A percentile compares a stretch with the other conserved stretches of the same genome.
Evolutionary conservation across 2,113 vertebrate species (phyloP).

Genomic region (Trematomus loennbergii): DNA sequence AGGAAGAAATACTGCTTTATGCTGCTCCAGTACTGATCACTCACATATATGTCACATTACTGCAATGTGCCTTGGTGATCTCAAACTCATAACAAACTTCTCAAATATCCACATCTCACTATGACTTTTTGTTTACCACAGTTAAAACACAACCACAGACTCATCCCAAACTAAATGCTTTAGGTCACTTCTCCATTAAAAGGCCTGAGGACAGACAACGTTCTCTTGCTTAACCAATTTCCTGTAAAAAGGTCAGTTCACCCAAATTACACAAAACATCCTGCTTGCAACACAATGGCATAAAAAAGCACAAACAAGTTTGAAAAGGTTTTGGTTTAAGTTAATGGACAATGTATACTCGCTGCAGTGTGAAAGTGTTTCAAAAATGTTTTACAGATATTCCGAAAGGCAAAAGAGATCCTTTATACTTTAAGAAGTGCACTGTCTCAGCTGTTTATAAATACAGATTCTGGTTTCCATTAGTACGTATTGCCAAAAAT

Average conservation of each 20-base stretch:
- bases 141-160: neutral
- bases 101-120: neutral
- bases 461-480: neutral
- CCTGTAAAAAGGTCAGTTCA: conserved; percentile 17
- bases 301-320: neutral
- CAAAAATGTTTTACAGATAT: neutral
- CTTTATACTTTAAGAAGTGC: neutral
- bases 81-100: neutral
- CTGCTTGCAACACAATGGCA: neutral
- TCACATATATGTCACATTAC: neutral
- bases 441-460: neutral
- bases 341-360: too few species aligned
- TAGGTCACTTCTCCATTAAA: conserved; percentile 24
- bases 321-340: too few species aligned
- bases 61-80: neutral
- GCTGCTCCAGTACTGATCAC: neutral
- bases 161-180: neutral
- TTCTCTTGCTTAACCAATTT: conserved; percentile 47
- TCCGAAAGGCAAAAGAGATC: neutral
- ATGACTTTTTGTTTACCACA: neutral
- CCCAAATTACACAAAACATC: neutral
- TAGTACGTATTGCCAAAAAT: neutral
- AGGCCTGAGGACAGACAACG: neutral
- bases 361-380: neutral
- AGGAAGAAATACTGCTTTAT: neutral